Percentiles rank a stretch among this genome's conserved stretches.
These are phyloP conservation scores for Zaprionus gabonicus DNA, from an alignment of 1,140 invertebrate species.

Conservation along the genomic window DNA sequence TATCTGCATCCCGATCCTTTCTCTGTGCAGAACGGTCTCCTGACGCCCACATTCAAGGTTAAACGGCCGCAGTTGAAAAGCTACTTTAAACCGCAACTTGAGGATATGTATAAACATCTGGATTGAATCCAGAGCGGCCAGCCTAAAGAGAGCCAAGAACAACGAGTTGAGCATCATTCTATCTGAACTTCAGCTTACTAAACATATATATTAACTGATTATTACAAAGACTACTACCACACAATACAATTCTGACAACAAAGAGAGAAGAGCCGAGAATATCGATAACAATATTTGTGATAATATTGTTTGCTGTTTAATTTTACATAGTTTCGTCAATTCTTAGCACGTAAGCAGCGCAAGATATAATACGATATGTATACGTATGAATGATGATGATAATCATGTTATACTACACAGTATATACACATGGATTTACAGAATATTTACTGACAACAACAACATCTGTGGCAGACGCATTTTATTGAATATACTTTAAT, in stretches of 20 bases:
- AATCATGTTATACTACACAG: constrained; percentile 7
- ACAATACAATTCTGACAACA: constrained; percentile 58
- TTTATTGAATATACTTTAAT: constrained; percentile 62
- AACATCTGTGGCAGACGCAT: constrained; percentile 64
- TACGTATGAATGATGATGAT: neutral
- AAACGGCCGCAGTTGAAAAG: constrained; percentile 95
- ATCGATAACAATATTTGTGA: constrained; percentile 50
- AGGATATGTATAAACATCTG: constrained; percentile 93
- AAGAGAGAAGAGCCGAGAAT: constrained; percentile 19
- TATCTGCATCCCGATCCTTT: constrained; percentile 97
- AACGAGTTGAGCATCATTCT: constrained; percentile 67
- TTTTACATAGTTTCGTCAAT: constrained; percentile 76
- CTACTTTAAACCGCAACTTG: constrained; percentile 95
- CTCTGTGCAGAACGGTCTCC: constrained; percentile 97
- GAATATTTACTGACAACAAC: constrained; percentile 35
- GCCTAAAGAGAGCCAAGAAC: constrained; percentile 47
- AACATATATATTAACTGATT: constrained; percentile 53
- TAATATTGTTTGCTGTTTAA: constrained; percentile 53
- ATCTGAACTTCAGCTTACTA: constrained; percentile 46
- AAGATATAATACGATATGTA: constrained; percentile 38
- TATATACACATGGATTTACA: constrained; percentile 31
- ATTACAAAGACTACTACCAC: constrained; percentile 66
- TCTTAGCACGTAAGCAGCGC: constrained; percentile 72
- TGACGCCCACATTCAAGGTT: constrained; percentile 98
- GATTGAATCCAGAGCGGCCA: constrained; percentile 56